These are phyloP conservation scores for Halichondria panicea DNA, from an alignment of 37 sponge, comb jelly and placozoan genomes.

Conservation along the genomic window DNA sequence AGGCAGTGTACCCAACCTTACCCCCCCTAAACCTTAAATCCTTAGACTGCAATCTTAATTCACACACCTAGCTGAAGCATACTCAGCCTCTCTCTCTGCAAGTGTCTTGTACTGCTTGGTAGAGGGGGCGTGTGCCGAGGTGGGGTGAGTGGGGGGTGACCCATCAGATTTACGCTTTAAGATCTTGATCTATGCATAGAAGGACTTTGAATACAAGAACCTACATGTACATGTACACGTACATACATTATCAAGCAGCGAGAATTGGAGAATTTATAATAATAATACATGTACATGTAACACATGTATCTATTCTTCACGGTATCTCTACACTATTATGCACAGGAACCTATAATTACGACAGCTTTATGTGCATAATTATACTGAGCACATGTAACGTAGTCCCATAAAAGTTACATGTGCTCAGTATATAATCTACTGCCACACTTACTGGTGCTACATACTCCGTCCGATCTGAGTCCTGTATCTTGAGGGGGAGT, in stretches of 20 bases:
- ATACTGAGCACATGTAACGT: no score
- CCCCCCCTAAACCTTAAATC: no score
- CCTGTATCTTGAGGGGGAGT: slow-evolving; percentile 52
- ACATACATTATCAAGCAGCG: not conserved
- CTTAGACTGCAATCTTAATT: no score
- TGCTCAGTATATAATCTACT: not conserved
- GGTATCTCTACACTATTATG: no score
- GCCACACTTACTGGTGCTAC: slow-evolving; percentile 50
- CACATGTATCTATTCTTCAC: no score
- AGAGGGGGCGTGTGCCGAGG: not conserved
- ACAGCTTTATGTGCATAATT: no score
- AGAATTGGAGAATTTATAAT: not conserved
- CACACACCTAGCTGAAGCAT: slow-evolving; percentile 79
- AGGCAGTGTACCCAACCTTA: no score
- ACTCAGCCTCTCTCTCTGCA: slow-evolving; percentile 76
- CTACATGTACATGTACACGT: slow-evolving; percentile 2
- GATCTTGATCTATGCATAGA: slow-evolving; percentile 59
- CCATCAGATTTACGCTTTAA: slow-evolving; percentile 45
- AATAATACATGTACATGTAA: not conserved
- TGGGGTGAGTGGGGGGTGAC: not conserved
- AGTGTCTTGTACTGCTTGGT: slow-evolving; percentile 36
- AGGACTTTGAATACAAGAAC: not conserved
- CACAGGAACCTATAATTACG: no score
- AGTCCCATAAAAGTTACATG: no score
- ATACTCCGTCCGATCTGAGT: slow-evolving; percentile 68